These are phyloP conservation scores for Florisuga fusca DNA, from an alignment of 2,797 vertebrate species.

Conservation along the genomic window DNA sequence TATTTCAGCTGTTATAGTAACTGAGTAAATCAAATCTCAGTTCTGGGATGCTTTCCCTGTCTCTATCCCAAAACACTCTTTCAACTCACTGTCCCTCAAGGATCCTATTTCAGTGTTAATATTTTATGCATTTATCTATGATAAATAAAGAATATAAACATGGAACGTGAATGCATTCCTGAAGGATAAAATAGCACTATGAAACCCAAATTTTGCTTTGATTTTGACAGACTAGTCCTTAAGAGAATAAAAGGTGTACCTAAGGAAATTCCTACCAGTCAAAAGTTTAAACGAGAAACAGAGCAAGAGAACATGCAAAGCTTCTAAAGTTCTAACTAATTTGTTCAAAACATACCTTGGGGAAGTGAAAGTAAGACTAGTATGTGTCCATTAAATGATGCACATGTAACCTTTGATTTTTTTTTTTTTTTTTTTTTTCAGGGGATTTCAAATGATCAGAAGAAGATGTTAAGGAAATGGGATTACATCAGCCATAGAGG, in stretches of 20 bases:
- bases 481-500: background rate
- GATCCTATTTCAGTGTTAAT: slow-evolving; percentile 58
- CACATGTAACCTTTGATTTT: background rate
- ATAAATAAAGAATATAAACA: slow-evolving; percentile 50
- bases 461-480: background rate
- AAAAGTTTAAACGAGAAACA: slow-evolving; percentile 46
- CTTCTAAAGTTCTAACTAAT: slow-evolving; percentile 9
- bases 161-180: slow-evolving; percentile 46
- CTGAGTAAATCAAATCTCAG: slow-evolving; percentile 9
- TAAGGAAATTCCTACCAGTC: background rate
- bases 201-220: slow-evolving; percentile 24
- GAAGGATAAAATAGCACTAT: slow-evolving; percentile 38
- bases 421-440: slow-evolving; percentile 15
- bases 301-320: background rate
- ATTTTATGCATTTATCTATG: slow-evolving; percentile 36
- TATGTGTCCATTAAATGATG: background rate
- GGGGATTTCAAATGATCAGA: background rate
- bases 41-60: slow-evolving; percentile 27
- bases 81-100: slow-evolving; percentile 43
- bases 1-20: slow-evolving; percentile 16
- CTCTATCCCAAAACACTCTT: slow-evolving; percentile 12
- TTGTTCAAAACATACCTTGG: background rate
- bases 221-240: slow-evolving; percentile 43
- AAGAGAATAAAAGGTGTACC: slow-evolving; percentile 39
- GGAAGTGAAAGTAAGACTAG: background rate